phyloP scores from a whole-genome alignment of 1,140 invertebrate species.

The Vanessa tameamea region DNA sequence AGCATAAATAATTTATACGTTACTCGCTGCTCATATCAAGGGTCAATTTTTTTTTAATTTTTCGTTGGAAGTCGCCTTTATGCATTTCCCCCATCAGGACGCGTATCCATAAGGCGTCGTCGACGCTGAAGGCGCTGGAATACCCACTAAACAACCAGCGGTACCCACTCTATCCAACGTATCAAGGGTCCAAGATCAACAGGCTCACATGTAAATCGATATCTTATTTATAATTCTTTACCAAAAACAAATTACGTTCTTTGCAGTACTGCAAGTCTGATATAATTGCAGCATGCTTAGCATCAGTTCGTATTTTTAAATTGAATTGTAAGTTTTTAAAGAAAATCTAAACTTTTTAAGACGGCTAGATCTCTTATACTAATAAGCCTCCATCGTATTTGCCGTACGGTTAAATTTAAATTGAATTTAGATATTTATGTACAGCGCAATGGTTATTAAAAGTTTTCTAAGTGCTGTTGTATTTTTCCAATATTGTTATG shows the following conservation, averaged over 20 bases:
- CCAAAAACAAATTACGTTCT: not conserved
- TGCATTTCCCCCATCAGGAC: too few relatives aligned
- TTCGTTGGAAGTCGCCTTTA: too few relatives aligned
- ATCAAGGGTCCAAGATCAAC: too few relatives aligned
- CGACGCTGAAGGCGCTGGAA: too few relatives aligned
- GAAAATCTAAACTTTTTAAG: conserved; percentile 22
- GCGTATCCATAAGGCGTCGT: too few relatives aligned
- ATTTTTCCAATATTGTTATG: not conserved
- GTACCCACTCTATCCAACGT: too few relatives aligned
- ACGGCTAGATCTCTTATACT: conserved; percentile 10
- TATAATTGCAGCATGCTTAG: conserved; percentile 9
- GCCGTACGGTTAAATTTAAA: conserved; percentile 15
- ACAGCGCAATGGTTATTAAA: conserved; percentile 19
- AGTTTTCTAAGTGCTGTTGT: conserved; percentile 15
- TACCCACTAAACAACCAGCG: too few relatives aligned
- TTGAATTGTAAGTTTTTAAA: conserved; percentile 11
- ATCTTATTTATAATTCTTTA: not conserved
- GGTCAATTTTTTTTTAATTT: too few relatives aligned
- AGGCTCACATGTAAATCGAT: too few relatives aligned
- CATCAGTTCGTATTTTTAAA: conserved; percentile 4
- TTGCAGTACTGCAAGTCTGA: not conserved
- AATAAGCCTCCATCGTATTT: conserved; percentile 22
- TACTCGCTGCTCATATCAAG: too few relatives aligned
- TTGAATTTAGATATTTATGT: conserved; percentile 13
- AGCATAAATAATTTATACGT: too few relatives aligned